Percentiles rank a stretch among this genome's conserved stretches.
Evolutionary conservation across 2,797 vertebrate genomes (phyloP).

Genomic region (Xerus rutilus): DNA sequence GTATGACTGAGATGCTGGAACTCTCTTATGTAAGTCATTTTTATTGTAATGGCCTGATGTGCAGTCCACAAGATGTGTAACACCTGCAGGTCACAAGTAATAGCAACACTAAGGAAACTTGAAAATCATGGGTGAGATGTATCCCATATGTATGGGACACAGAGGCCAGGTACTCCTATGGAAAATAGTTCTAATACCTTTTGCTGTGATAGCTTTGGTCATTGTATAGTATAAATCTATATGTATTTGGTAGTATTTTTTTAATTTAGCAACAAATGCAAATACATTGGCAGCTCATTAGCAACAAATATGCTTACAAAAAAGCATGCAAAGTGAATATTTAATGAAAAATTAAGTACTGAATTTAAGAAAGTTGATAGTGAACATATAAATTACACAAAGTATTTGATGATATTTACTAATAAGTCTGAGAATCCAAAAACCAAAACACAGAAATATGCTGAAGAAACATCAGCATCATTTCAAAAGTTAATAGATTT

Average conservation of each 20-base stretch:
- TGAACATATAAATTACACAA: background rate
- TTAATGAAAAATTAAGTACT: background rate
- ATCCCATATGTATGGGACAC: background rate
- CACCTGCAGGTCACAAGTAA: background rate
- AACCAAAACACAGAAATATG: background rate
- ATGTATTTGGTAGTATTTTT: background rate
- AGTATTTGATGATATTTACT: background rate
- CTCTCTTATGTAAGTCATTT: background rate
- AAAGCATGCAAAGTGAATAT: background rate
- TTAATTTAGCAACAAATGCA: background rate
- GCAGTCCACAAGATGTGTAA: background rate
- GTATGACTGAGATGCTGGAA: background rate
- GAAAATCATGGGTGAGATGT: background rate
- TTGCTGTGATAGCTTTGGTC: background rate
- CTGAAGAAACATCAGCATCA: background rate
- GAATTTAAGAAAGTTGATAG: background rate
- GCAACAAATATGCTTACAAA: background rate
- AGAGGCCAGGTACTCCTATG: background rate
- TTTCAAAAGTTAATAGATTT: background rate
- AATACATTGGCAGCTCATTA: background rate
- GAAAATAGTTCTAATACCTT: background rate
- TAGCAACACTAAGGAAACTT: background rate
- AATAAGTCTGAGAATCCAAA: background rate
- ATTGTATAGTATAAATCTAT: background rate
- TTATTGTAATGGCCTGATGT: background rate